phyloP scores from a whole-genome alignment of 2,113 vertebrate species.

The Cynocephalus volans region DNA sequence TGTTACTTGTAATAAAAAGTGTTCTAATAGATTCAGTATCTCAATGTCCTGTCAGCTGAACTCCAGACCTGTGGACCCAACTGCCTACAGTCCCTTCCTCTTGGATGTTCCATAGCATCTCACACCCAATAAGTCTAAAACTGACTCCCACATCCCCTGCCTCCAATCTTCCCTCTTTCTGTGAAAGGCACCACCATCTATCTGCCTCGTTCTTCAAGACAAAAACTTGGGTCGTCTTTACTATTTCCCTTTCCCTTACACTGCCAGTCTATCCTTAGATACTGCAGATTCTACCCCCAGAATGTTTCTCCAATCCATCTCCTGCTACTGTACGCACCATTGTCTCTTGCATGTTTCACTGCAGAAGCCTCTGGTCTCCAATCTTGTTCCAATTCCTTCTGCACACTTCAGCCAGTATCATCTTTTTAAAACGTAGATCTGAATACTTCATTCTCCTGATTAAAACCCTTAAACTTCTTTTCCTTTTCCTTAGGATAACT shows the following conservation, averaged over 20 bases:
- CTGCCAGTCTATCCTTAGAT: not conserved
- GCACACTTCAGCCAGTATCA: not conserved
- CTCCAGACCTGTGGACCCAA: not conserved
- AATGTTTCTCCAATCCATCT: not conserved
- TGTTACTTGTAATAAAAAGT: not conserved
- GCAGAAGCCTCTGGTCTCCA: not conserved
- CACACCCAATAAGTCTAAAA: not conserved
- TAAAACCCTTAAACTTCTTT: not conserved
- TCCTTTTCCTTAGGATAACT: not conserved
- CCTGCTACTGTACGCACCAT: not conserved
- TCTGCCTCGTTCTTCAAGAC: not conserved
- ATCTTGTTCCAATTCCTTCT: not conserved
- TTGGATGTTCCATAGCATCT: not conserved
- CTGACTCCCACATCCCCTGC: too few relatives aligned
- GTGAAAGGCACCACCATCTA: not conserved
- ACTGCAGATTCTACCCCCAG: not conserved
- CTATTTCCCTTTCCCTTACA: not conserved
- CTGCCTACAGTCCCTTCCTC: not conserved
- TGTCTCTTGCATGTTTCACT: not conserved
- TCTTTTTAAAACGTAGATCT: not conserved
- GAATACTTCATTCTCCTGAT: not conserved
- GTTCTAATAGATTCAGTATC: slow-evolving; percentile 6
- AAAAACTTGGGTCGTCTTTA: not conserved
- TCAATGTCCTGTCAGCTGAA: not conserved
- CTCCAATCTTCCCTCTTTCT: not conserved